Percentiles rank a stretch among this genome's conserved stretches.
phyloP scores from a whole-genome alignment of 2,113 vertebrate species.

The Perca flavescens region DNA sequence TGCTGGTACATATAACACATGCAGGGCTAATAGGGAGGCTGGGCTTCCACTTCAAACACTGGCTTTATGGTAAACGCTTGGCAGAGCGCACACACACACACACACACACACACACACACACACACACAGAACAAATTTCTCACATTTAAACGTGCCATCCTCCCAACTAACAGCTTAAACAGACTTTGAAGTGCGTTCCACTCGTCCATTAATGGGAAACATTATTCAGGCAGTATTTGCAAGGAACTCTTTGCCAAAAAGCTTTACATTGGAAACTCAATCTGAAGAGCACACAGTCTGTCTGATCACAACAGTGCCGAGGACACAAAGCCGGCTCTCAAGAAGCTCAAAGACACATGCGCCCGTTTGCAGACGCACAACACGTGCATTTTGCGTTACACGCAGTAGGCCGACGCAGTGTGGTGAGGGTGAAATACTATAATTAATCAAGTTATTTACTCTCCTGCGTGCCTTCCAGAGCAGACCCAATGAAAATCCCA shows the following conservation, averaged over 20 bases:
- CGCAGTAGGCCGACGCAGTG: background rate
- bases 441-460: conserved; percentile 68
- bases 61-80: conserved; percentile 81
- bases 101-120: conserved; percentile 21
- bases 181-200: conserved; percentile 82
- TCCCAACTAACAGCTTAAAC: conserved; percentile 77
- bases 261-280: conserved; percentile 74
- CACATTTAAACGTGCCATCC: conserved; percentile 76
- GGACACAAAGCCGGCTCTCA: conserved; percentile 50
- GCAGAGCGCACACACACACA: conserved; percentile 52
- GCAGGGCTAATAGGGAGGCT: conserved; percentile 73
- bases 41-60: conserved; percentile 82
- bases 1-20: conserved; percentile 68
- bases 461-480: conserved; percentile 34
- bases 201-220: conserved; percentile 77
- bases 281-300: conserved; percentile 65
- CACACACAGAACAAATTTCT: conserved; percentile 70
- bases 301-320: conserved; percentile 43
- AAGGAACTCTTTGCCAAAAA: conserved; percentile 68
- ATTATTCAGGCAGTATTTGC: conserved; percentile 80
- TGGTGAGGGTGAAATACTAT: conserved; percentile 37
- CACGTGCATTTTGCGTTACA: conserved; percentile 30
- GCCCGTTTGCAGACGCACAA: background rate
- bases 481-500: conserved; percentile 51
- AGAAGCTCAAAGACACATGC: conserved; percentile 34